Conservation (phyloP, 23 tunicate species). For the Diplosoma virens region DNA sequence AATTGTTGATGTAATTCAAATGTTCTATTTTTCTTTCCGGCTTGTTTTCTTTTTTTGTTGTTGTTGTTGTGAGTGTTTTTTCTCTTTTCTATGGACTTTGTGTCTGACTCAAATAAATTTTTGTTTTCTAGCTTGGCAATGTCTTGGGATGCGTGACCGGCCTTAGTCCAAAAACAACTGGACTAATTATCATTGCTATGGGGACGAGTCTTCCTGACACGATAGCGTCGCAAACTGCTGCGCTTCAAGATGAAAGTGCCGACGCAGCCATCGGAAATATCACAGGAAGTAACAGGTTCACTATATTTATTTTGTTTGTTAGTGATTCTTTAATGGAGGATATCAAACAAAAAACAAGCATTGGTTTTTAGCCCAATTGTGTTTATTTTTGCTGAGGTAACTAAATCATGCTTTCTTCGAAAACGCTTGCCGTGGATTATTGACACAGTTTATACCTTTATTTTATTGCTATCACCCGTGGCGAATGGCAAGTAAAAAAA, state of each 20-base stretch:
- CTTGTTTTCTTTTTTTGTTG: no score
- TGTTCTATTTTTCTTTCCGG: no score
- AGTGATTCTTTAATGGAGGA: neutral
- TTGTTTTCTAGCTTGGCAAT: conserved; percentile 41
- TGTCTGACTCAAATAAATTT: neutral
- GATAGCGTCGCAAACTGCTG: conserved; percentile 65
- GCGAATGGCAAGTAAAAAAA: no score
- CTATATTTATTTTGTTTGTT: neutral
- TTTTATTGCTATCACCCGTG: no score
- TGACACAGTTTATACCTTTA: no score
- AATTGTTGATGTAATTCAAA: no score
- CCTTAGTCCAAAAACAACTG: conserved; percentile 40
- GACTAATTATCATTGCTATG: conserved; percentile 53
- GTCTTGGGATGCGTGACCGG: conserved; percentile 55
- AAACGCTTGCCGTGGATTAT: no score
- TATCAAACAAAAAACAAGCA: neutral
- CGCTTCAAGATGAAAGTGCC: conserved; percentile 52
- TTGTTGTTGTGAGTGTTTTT: no score
- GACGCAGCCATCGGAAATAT: conserved; percentile 75
- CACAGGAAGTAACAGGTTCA: conserved; percentile 73
- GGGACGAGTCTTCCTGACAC: conserved; percentile 77
- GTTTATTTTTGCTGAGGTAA: no score
- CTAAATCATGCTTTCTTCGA: no score
- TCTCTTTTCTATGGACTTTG: no score
- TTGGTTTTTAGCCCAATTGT: no score